Evolutionary conservation across 2,888 invertebrate genomes (phyloP), one percentile per base, ranked within the genome.

Genomic region (Drosophila atripex): DNA sequence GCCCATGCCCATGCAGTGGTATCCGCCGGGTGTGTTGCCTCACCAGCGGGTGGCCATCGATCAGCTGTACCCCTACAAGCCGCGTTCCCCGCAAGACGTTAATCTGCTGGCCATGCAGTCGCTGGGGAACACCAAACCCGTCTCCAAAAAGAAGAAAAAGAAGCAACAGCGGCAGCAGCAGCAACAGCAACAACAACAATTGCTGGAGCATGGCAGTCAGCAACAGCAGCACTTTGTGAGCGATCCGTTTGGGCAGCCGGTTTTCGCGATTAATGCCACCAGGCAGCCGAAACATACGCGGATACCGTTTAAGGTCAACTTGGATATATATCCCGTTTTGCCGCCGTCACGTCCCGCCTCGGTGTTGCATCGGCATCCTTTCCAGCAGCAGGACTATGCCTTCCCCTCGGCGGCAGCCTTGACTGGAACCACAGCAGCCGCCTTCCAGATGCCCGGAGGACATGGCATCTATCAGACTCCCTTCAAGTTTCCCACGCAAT

Each of bases 71-170:
- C 93, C 93, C 2, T 96, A 93, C 80, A 96, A 95, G 87, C 96
- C 96, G 0, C 94, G 94, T 64, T 94, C 94, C 73, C 95, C 95
- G 0, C 93, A 95, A 35, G 96, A 96, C 59, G 93, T 96, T 0
- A 96, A 96, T 91, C 91, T 95, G 41, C 86, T 96, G 75, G 95
- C 95, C 3, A 93, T 95, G 41, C 92, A 91, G 39, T 92, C 91
- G 63, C 16, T 64, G 28, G 64, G 70, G 0, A 28, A 32, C 0
- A 51, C 66, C 21, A 80, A 84, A 14, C 63, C 76, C 1, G 51
- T 45, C 12, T 71, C 80, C 16, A 90, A 90, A 51, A 88, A 86
- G 47, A 89, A 90, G 64, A 82, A 89, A 50, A 88, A 88, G 43
- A 85, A 88, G 38, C 66, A 70, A 23, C 57, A 74, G 14, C 65